Conservation (phyloP, 2,888 invertebrate genomes). For the Choristoneura rosaceana region DNA sequence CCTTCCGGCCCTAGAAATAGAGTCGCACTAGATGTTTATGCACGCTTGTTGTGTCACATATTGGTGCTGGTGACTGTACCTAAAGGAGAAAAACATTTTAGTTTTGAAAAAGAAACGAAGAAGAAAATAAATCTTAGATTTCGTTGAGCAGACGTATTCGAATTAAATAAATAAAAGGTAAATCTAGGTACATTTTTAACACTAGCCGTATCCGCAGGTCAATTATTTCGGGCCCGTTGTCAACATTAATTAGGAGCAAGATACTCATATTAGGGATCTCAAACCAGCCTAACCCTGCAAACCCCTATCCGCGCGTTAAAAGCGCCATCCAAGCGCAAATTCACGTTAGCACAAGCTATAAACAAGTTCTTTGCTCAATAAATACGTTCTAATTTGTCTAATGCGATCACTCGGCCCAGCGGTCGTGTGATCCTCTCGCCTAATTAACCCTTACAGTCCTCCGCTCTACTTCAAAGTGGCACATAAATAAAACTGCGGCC, state of each 20-base stretch:
- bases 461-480: conserved; percentile 77
- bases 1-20: too few relatives aligned
- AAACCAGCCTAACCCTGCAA: conserved; percentile 11
- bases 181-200: too few relatives aligned
- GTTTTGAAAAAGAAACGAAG: too few relatives aligned
- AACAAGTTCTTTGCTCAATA: conserved; percentile 77
- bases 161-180: too few relatives aligned
- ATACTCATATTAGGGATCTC: neutral
- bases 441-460: conserved; percentile 80
- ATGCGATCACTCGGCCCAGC: conserved; percentile 74
- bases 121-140: too few relatives aligned
- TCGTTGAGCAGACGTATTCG: too few relatives aligned
- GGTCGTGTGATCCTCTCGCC: conserved; percentile 77
- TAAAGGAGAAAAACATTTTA: too few relatives aligned
- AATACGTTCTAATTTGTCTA: conserved; percentile 79
- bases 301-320: conserved; percentile 18
- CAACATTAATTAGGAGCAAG: neutral
- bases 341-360: conserved; percentile 57
- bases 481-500: conserved; percentile 69
- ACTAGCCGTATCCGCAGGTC: neutral
- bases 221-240: neutral
- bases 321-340: conserved; percentile 35
- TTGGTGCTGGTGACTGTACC: too few relatives aligned
- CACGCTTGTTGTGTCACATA: too few relatives aligned
- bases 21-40: too few relatives aligned